Base-by-base conservation (phyloP, 2,888 invertebrate species). In the Achlya flavicornis region DNA sequence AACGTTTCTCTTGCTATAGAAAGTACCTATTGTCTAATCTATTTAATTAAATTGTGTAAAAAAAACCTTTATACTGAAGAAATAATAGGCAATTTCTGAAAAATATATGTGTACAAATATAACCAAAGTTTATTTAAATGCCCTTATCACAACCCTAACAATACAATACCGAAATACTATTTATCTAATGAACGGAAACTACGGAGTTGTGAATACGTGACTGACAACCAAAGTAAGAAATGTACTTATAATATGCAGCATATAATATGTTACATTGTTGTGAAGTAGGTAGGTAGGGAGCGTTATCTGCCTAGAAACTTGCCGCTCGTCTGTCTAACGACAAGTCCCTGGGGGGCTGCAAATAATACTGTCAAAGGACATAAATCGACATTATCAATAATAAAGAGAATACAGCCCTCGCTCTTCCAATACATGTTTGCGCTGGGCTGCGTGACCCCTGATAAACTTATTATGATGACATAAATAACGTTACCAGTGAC, bases 391-490 rank as follows among this genome's bases (percentile, higher is more conserved):
- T 83, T 89, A 90, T 90, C 88, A 68, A 66, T n/a, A 35, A 38
- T 71, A 76, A 76, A 80, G 82, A 82, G 79, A 76, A 76, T 73
- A 71, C 68, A 77, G 78, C 79, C 77, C 79, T 79, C 78, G 75
- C 74, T 79, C 75, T 75, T 71, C 53, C 53, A 53, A 53, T 79
- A 72, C 73, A 76, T 91, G 91, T 90, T 91, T 91, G 87, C 82
- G 87, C 80, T 91, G 87, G 81, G 87, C 80, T 74, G 74, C 77
- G 72, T 88, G 91, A 90, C 91, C 92, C 78, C 65, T 75, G 93
- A 93, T 92, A 93, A 92, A 87, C 86, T 88, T 89, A 90, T 88
- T 91, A 87, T 90, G 89, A 87, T 89, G 90, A 89, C 92, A 91
- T 91, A 88, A 89, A 89, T 92, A 85, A 83, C 79, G 74, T 77